Evolutionary conservation across 2,888 invertebrate genomes (phyloP), one percentile per base, ranked within the genome.

Genomic region (Andrena chrysosceles): DNA sequence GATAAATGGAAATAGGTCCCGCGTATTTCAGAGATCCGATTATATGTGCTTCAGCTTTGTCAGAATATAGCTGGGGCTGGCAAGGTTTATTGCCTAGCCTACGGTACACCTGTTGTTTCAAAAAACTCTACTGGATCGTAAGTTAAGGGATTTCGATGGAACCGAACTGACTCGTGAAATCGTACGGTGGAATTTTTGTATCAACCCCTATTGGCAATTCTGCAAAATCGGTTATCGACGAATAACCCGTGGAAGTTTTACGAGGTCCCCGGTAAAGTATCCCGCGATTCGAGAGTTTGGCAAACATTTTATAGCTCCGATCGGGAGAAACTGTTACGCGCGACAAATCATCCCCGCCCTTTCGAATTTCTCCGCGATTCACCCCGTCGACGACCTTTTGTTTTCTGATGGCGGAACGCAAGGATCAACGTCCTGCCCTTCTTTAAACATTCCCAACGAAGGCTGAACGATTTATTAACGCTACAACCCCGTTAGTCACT

Each of bases 11-110:
- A 54, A 26, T n/a, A 13, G n/a, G 23, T 10, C 8, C 60, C 69
- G 52, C 70, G 26, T 84, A 83, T 87, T 87, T 86, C 83, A 20
- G 54, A 42, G 66, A 31, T 62, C 62, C 10, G 49, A 64, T 54
- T 71, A 63, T 63, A 62, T 62, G 48, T 62, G 71, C 62, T 33
- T 35, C n/a, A 49, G 48, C 29, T 33, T 60, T 60, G 16, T 60
- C 60, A 31, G 60, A 6, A 60, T n/a, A 3, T 29, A 31, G n/a
- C 31, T 4, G 6, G 16, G 10, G 8, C 10, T 26, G 10, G 59
- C 6, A 6, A 26, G 29, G 26, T 26, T 26, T 16, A 59, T 59
- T 59, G 8, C 29, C 31, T 16, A 42, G 29, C 13, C 13, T 23
- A 2, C 31, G 31, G 16, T 33, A 42, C 31, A 52, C 42, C 48